Percentiles rank a stretch among this genome's conserved stretches.
Evolutionary conservation across 2,888 invertebrate genomes (phyloP).

Genomic region (Leptinotarsa haldemani): DNA sequence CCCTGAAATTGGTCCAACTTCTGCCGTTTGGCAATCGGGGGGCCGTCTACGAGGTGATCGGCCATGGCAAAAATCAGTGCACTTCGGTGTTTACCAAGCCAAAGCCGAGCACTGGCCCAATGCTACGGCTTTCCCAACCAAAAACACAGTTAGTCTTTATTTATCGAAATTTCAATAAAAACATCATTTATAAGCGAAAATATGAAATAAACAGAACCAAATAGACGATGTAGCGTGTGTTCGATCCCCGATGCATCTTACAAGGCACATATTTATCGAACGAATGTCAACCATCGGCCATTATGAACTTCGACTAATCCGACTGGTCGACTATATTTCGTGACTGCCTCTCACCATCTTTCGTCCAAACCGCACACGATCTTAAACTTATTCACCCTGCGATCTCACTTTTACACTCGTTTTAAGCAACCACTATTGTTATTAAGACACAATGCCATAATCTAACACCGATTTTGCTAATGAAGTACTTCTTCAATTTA

Average conservation of each 20-base stretch:
- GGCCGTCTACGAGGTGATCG: constrained; percentile 94
- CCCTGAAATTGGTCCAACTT: constrained; percentile 89
- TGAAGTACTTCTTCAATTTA: constrained; percentile 63
- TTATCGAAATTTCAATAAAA: constrained; percentile 64
- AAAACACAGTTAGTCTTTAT: constrained; percentile 64
- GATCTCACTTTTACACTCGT: constrained; percentile 70
- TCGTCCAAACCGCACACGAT: constrained; percentile 79
- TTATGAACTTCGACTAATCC: constrained; percentile 79
- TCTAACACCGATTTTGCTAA: constrained; percentile 62
- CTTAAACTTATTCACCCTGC: constrained; percentile 74
- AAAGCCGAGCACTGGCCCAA: constrained; percentile 70
- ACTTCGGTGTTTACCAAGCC: constrained; percentile 74
- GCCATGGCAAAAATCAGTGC: constrained; percentile 75
- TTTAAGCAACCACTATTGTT: constrained; percentile 64
- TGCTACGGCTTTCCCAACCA: constrained; percentile 64
- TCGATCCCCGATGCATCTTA: constrained; percentile 78
- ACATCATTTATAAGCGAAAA: constrained; percentile 65
- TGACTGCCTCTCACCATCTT: constrained; percentile 79
- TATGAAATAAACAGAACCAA: constrained; percentile 65
- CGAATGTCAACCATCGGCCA: constrained; percentile 82
- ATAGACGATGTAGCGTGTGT: constrained; percentile 76
- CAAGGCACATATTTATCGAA: constrained; percentile 81
- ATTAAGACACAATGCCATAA: constrained; percentile 60
- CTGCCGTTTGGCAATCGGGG: constrained; percentile 92
- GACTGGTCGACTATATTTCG: constrained; percentile 70